Percentiles rank a stretch among this genome's conserved stretches.
Conservation (phyloP, 1,140 invertebrate species). For the Tetragnatha versicolor region DNA sequence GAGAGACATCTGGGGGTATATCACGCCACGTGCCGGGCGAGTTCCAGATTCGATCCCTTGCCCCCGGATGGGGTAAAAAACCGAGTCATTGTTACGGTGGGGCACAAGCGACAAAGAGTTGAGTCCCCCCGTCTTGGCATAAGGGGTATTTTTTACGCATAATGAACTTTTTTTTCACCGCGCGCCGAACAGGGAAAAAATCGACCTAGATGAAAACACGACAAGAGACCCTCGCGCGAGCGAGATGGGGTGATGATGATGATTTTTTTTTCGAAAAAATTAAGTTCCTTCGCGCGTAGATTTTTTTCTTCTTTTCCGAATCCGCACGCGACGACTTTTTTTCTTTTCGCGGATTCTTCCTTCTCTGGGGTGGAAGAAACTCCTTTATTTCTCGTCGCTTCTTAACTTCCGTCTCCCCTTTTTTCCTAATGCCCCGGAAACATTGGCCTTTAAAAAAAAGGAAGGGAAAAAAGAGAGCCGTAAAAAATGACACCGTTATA, state of each 20-base stretch:
- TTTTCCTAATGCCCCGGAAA: conserved; percentile 36
- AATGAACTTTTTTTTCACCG: conserved; percentile 30
- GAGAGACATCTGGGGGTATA: conserved; percentile 42
- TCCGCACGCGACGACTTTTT: conserved; percentile 5
- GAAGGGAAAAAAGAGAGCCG: not conserved
- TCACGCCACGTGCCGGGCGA: conserved; percentile 41
- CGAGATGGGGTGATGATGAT: not conserved
- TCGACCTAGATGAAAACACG: conserved; percentile 31
- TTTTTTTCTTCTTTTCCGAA: conserved; percentile 13
- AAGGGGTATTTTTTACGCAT: conserved; percentile 27
- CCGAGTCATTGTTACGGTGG: conserved; percentile 4
- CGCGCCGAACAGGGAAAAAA: conserved; percentile 10
- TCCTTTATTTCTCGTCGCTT: not conserved
- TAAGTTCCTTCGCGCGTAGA: conserved; percentile 23
- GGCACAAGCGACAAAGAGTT: conserved; percentile 48
- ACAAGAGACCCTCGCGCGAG: conserved; percentile 35
- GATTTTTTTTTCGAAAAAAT: conserved; percentile 2
- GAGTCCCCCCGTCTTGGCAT: conserved; percentile 20
- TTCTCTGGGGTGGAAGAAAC: not conserved
- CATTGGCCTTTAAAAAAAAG: conserved; percentile 31
- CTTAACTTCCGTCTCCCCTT: not conserved
- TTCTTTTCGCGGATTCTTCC: not conserved
- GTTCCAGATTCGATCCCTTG: conserved; percentile 29
- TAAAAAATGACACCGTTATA: conserved; percentile 50
- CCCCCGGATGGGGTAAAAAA: conserved; percentile 35